Percentiles rank a stretch among this genome's conserved stretches.
Evolutionary conservation across 1,140 invertebrate genomes (phyloP).

Genomic region (Hirudo medicinalis): DNA sequence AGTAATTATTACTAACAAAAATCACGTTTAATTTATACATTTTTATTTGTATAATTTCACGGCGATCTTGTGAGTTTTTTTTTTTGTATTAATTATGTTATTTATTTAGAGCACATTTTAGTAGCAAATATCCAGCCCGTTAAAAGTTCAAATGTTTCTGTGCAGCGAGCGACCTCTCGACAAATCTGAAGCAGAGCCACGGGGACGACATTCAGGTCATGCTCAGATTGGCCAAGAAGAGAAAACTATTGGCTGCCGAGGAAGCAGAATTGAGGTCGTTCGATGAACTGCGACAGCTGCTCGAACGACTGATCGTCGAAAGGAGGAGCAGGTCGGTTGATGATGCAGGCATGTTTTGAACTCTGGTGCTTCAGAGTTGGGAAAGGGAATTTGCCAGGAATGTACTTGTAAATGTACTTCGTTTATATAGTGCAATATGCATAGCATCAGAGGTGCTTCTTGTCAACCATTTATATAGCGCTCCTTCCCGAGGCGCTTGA

Average conservation of each 20-base stretch:
- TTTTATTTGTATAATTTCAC: background rate
- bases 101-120: no score
- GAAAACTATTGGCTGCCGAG: conserved; percentile 77
- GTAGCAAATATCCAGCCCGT: no score
- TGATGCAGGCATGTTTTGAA: background rate
- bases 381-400: no score
- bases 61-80: background rate
- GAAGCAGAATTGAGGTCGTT: conserved; percentile 84
- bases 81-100: no score
- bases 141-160: background rate
- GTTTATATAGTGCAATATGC: no score
- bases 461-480: no score
- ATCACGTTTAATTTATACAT: background rate
- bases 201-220: conserved; percentile 89
- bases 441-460: no score
- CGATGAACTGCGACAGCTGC: conserved; percentile 63
- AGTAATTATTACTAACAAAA: no score
- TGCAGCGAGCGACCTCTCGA: conserved; percentile 75
- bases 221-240: conserved; percentile 73
- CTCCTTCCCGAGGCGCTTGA: no score
- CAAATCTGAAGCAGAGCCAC: conserved; percentile 68
- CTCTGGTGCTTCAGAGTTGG: no score
- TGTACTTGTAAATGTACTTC: no score
- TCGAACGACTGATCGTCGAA: conserved; percentile 70
- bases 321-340: conserved; percentile 52